Conservation (phyloP, 2,888 invertebrate genomes). For the Tanytarsus gracilentus region DNA sequence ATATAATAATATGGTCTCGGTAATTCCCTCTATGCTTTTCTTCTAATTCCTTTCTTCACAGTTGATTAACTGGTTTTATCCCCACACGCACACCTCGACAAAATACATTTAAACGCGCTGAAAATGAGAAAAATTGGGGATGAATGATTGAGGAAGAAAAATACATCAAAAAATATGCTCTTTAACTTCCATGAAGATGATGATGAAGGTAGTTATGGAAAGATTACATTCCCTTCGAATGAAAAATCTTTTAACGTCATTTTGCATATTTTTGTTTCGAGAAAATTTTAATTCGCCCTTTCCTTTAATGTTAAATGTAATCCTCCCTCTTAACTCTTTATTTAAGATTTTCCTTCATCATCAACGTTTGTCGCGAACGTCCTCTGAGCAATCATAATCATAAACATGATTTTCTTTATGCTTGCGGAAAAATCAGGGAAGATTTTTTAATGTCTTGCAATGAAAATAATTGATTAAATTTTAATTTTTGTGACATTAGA, state of each 20-base stretch:
- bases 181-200: too few relatives aligned
- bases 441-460: too few relatives aligned
- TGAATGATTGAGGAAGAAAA: too few relatives aligned
- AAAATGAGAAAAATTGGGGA: neutral
- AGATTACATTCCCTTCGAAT: too few relatives aligned
- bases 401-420: slow-evolving; percentile 26
- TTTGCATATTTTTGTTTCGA: neutral
- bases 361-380: neutral
- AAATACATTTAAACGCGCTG: neutral
- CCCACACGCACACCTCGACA: neutral
- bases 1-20: neutral
- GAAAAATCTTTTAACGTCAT: too few relatives aligned
- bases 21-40: neutral
- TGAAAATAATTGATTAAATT: too few relatives aligned
- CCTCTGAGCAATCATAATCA: slow-evolving; percentile 28
- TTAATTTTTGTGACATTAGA: too few relatives aligned
- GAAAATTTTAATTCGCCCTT: too few relatives aligned
- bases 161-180: too few relatives aligned
- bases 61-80: slow-evolving; percentile 21
- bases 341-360: neutral
- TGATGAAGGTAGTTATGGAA: too few relatives aligned
- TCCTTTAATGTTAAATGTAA: neutral
- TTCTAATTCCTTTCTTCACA: slow-evolving; percentile 14
- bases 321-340: neutral
- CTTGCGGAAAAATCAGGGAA: too few relatives aligned